Evolutionary conservation across 2,113 vertebrate species (phyloP).

Genomic region (Silurus glanis): DNA sequence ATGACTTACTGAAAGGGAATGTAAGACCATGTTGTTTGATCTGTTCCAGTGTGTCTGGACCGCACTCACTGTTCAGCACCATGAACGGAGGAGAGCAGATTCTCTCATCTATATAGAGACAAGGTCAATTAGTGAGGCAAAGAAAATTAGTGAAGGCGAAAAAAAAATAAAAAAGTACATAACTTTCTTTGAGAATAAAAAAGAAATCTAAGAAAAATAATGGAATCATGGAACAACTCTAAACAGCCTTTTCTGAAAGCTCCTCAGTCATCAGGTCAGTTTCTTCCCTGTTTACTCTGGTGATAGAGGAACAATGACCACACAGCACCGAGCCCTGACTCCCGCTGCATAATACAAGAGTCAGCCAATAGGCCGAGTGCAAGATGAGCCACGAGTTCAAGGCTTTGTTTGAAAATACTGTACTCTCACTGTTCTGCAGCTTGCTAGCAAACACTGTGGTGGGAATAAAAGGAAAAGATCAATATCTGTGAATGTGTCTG

Average conservation of each 20-base stretch:
- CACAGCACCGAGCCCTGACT: conserved; percentile 29
- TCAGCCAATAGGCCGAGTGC: conserved; percentile 8
- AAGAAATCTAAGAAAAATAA: not conserved
- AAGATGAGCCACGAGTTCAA: conserved; percentile 39
- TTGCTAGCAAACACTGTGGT: conserved; percentile 15
- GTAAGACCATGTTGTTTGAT: conserved; percentile 90
- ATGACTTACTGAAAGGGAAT: conserved; percentile 89
- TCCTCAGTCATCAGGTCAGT: conserved; percentile 11
- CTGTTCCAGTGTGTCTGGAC: conserved; percentile 85
- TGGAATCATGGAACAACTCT: conserved; percentile 8
- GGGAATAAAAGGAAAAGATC: conserved; percentile 25
- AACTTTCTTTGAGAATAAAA: too few relatives aligned
- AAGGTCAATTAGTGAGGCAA: not conserved
- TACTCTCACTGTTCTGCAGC: conserved; percentile 31
- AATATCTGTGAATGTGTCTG: conserved; percentile 34
- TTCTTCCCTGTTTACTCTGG: conserved; percentile 41
- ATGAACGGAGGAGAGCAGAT: conserved; percentile 98
- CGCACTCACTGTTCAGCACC: conserved; percentile 89
- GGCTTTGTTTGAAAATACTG: conserved; percentile 45
- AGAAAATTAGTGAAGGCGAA: not conserved
- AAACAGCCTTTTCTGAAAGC: conserved; percentile 14
- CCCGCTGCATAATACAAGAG: conserved; percentile 34
- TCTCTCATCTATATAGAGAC: conserved; percentile 79
- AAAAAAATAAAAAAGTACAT: not conserved
- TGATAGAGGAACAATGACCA: conserved; percentile 31